phyloP scores from a whole-genome alignment of 2,888 invertebrate species.

The Anthrax anthrax region DNA sequence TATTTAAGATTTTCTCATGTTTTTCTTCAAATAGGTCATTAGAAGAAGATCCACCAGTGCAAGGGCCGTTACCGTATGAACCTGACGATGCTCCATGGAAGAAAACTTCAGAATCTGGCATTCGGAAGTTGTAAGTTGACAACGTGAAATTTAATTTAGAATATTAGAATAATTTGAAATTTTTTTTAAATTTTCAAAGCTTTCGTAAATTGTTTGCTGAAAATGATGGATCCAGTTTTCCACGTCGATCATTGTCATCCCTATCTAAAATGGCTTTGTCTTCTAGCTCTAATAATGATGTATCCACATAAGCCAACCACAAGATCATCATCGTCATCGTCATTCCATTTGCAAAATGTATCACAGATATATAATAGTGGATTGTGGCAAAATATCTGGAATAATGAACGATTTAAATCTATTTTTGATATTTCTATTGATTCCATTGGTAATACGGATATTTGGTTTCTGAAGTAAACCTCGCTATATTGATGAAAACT shows the following conservation, averaged over 20 bases:
- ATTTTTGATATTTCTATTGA: constrained; percentile 1
- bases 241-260: constrained; percentile 65
- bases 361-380: background rate
- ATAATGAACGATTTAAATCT: background rate
- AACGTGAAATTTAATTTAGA: background rate
- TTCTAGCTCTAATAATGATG: constrained; percentile 23
- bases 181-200: constrained; percentile 35
- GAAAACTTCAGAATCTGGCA: constrained; percentile 63
- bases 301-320: constrained; percentile 10
- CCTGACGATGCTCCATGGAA: constrained; percentile 97
- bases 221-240: constrained; percentile 43
- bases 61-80: constrained; percentile 91
- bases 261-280: constrained; percentile 57
- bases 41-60: constrained; percentile 79
- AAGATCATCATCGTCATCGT: background rate
- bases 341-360: background rate
- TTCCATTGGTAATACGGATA: constrained; percentile 2
- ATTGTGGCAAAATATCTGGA: background rate
- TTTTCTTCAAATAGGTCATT: constrained; percentile 26
- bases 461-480: constrained; percentile 3
- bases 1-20: background rate
- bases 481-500: background rate
- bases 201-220: constrained; percentile 84
- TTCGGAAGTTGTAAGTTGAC: constrained; percentile 71
- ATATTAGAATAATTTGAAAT: background rate